Evolutionary conservation across 2,113 vertebrate genomes (phyloP).

Genomic region (Edolisoma coerulescens): DNA sequence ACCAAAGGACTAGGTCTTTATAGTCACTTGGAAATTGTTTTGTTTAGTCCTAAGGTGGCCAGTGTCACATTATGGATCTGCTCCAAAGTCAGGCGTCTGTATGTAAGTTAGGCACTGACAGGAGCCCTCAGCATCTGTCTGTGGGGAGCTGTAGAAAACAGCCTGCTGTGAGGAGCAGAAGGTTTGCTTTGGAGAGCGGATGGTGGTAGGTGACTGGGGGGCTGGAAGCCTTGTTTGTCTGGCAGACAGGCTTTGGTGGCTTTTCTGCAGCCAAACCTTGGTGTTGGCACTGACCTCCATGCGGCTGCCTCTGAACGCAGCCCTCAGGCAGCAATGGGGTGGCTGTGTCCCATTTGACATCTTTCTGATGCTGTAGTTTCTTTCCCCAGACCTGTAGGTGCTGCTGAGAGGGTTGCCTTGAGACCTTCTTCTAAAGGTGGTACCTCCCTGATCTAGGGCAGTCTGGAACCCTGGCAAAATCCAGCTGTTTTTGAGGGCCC

Average conservation of each 20-base stretch:
- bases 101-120: neutral
- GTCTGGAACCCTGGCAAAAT: neutral
- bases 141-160: neutral
- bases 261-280: neutral
- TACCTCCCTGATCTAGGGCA: neutral
- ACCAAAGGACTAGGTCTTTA: neutral
- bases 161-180: neutral
- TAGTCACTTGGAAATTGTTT: neutral
- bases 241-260: neutral
- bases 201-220: no score
- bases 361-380: neutral
- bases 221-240: neutral
- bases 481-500: neutral
- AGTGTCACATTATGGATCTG: neutral
- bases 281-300: neutral
- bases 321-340: neutral
- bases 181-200: neutral
- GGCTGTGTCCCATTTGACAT: neutral
- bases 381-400: neutral
- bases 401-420: neutral
- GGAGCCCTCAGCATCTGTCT: neutral
- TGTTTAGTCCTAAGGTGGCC: neutral
- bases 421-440: neutral
- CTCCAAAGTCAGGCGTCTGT: neutral
- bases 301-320: accelerated